Evolutionary conservation across 2,113 vertebrate species (phyloP).

Genomic region (Gallinago media): DNA sequence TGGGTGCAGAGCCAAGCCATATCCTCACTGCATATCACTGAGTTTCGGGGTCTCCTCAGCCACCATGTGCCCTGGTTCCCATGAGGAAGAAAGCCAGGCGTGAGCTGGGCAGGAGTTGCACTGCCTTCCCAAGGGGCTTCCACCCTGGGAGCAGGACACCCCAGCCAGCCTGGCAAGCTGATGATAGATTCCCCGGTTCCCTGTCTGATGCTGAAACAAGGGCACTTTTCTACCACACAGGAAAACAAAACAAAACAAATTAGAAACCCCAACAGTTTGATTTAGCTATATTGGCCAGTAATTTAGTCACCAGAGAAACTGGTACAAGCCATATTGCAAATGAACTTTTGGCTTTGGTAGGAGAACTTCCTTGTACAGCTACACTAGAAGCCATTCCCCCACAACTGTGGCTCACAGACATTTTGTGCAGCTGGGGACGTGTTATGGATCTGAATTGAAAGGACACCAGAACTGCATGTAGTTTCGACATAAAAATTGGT

Average conservation of each 20-base stretch:
- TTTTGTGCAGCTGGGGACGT: neutral
- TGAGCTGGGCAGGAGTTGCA: neutral
- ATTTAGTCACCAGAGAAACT: neutral
- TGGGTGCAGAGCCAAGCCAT: neutral
- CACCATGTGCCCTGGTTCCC: neutral
- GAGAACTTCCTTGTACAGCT: neutral
- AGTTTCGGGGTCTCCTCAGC: neutral
- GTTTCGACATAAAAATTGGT: slow-evolving; percentile 1
- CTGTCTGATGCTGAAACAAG: neutral
- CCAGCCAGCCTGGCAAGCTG: neutral
- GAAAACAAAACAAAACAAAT: neutral
- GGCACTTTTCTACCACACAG: neutral
- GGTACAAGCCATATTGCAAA: neutral
- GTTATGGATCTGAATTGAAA: slow-evolving; percentile 10
- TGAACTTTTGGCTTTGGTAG: neutral
- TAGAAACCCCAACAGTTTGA: neutral
- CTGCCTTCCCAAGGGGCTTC: neutral
- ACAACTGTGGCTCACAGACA: neutral
- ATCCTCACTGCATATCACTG: neutral
- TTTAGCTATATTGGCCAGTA: neutral
- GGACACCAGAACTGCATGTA: neutral
- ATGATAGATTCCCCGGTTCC: neutral
- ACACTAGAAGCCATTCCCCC: neutral
- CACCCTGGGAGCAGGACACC: neutral
- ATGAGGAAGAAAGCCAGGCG: neutral